Percentiles rank a stretch among this genome's conserved stretches.
Evolutionary conservation across 30 jellyfish, hydroid and myxozoan species (phyloP).

Genomic region (Cassiopea xamachana): DNA sequence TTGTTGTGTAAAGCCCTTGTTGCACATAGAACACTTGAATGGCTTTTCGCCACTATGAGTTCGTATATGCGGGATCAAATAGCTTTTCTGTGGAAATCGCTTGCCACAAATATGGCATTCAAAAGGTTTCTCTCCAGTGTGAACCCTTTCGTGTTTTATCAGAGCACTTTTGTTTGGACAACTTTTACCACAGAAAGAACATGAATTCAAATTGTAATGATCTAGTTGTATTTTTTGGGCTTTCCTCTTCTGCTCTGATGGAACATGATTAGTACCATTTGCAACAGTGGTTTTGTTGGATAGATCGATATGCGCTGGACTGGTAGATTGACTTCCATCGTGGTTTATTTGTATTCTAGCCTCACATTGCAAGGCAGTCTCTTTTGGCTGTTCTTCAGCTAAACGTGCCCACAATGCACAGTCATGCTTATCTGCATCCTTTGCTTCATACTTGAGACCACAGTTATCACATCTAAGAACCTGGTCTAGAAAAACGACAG

Average conservation of each 20-base stretch:
- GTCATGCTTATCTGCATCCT: neutral
- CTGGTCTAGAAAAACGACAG: neutral
- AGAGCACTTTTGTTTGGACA: conserved; percentile 7
- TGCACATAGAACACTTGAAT: neutral
- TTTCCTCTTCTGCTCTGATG: neutral
- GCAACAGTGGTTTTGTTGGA: neutral
- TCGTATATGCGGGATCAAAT: conserved; percentile 1
- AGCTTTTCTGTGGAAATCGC: conserved; percentile 12
- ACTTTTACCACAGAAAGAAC: neutral
- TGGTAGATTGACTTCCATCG: neutral
- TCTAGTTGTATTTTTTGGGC: neutral
- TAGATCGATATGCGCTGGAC: neutral
- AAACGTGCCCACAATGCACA: neutral
- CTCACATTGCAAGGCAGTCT: neutral
- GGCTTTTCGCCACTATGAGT: conserved; percentile 22
- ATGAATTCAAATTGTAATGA: neutral
- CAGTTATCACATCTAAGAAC: neutral
- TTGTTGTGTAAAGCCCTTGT: neutral
- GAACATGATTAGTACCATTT: neutral
- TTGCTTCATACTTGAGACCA: conserved; percentile 5
- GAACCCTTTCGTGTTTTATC: neutral
- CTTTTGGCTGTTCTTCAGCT: neutral
- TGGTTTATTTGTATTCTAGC: neutral
- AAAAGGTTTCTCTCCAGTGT: conserved; percentile 15
- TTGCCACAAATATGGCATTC: conserved; percentile 30